Evolutionary conservation across 2,888 invertebrate genomes (phyloP).

Genomic region (Bedellia somnulentella): DNA sequence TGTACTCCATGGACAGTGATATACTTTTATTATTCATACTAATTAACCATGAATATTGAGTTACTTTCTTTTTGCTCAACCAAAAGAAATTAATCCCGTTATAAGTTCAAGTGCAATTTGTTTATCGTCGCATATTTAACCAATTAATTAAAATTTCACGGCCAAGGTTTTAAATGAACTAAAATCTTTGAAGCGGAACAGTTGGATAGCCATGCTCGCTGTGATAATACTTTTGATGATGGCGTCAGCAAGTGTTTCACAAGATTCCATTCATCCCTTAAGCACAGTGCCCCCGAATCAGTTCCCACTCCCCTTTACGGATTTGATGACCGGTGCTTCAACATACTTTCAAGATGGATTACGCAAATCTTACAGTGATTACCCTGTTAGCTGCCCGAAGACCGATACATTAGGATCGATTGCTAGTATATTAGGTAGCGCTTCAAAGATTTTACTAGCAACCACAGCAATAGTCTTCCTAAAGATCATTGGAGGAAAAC

Average conservation of each 20-base stretch:
- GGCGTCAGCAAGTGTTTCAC: no score
- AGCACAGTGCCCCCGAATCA: conserved; percentile 25
- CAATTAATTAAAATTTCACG: conserved; percentile 44
- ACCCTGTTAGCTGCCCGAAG: conserved; percentile 33
- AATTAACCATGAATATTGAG: no score
- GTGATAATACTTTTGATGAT: conserved; percentile 24
- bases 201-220: conserved; percentile 41
- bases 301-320: conserved; percentile 30
- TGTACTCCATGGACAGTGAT: no score
- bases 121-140: conserved; percentile 30
- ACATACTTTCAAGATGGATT: conserved; percentile 28
- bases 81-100: no score
- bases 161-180: conserved; percentile 43
- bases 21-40: no score
- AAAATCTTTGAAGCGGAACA: conserved; percentile 34
- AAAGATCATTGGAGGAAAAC: conserved; percentile 39
- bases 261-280: no score
- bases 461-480: conserved; percentile 37
- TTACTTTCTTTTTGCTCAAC: no score
- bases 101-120: no score
- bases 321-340: conserved; percentile 38
- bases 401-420: conserved; percentile 36
- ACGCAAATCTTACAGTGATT: conserved; percentile 34
- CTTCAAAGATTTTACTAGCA: conserved; percentile 50
- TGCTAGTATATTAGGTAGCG: conserved; percentile 40